Evolutionary conservation across 2,113 vertebrate genomes (phyloP), one percentile per base, ranked within the genome.

Genomic region (Felis chaus): DNA sequence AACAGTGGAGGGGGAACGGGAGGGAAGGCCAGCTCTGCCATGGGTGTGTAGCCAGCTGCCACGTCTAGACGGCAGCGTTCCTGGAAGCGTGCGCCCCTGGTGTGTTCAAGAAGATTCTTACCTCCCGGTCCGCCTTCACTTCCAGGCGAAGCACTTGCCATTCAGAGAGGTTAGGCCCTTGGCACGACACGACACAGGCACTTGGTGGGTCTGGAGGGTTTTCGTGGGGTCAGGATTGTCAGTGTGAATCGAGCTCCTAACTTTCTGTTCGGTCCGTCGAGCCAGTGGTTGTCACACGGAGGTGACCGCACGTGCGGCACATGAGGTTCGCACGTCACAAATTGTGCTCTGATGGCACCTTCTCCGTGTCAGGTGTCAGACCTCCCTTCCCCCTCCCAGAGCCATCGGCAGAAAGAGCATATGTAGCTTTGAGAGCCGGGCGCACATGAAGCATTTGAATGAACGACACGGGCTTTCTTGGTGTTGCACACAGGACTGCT

Each of bases 261-360:
- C 13, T 33, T 18, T 41, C 19, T 0, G 3, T 19, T 19, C 6
- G 25, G 27, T 25, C 45, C 5, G 0, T 6, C 21, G 2, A 29
- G 39, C 33, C 11, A 0, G 9, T 6, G 55, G 41, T 1, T 11
- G 31, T 48, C 74, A 23, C 16, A 1, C 0, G 8, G 31, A 63
- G 3, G 39, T 21, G 66, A 29, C 16, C 4, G 0, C 5, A 1
- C 3, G 4, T 23, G 2, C 1, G 5, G 16, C 14, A 15, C 4
- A 2, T 4, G 41, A 76, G 41, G 14, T 41, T 41, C 1, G 7
- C 71, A 39, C 3, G 6, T 74, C 39, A 27, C 23, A 3, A n/a
- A n/a, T 2, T 5, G 15, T 27, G 5, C 41, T 83, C 19, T 33
- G 25, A 25, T 21, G 53, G 19, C 23, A 5, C 10, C 11, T 5